These are phyloP conservation scores for Otis tarda DNA, from an alignment of 2,113 vertebrate species.

Conservation along the genomic window DNA sequence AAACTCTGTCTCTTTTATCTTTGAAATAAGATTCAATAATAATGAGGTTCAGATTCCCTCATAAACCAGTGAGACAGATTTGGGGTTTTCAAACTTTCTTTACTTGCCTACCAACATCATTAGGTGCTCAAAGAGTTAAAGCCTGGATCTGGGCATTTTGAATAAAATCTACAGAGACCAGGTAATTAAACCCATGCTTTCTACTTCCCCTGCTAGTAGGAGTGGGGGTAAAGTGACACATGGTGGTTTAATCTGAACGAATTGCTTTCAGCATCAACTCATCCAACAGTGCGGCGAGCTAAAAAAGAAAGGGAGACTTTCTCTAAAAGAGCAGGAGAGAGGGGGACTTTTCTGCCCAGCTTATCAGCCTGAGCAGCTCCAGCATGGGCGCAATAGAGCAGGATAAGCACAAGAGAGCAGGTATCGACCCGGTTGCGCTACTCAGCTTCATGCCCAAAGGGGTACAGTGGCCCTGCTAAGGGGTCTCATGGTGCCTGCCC, in stretches of 20 bases:
- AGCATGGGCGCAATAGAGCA: not conserved
- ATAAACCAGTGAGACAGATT: not conserved
- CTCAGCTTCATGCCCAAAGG: not conserved
- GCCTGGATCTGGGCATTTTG: not conserved
- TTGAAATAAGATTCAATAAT: no score
- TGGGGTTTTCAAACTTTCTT: not conserved
- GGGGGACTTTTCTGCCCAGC: not conserved
- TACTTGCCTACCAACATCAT: not conserved
- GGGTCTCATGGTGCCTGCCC: not conserved
- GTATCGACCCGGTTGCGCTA: accelerated
- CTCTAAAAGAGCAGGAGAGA: not conserved
- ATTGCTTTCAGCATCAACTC: not conserved
- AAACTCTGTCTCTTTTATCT: not conserved
- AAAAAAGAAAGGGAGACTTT: not conserved
- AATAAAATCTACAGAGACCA: not conserved
- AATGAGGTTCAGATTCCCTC: not conserved
- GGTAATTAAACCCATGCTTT: not conserved
- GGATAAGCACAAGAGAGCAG: not conserved
- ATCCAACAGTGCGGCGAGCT: not conserved
- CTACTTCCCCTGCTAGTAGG: not conserved
- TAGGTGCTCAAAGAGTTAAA: not conserved
- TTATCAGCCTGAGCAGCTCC: not conserved
- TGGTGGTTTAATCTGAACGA: not conserved
- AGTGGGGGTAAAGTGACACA: not conserved
- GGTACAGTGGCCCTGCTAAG: not conserved